Conservation (phyloP, 92 coral and sea anemone species). For the Pocillopora grandis region DNA sequence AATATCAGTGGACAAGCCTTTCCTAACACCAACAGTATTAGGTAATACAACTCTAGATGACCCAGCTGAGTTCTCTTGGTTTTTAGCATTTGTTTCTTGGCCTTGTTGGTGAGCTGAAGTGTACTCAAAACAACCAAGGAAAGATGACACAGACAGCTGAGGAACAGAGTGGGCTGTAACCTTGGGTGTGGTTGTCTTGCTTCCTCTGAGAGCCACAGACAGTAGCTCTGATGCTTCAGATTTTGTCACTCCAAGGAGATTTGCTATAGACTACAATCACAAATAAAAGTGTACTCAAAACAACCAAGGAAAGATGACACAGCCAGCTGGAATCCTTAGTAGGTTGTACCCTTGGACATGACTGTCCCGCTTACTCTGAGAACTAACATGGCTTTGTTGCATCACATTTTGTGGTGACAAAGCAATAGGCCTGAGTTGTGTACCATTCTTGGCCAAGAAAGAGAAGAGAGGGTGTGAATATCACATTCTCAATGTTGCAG, state of each 20-base stretch:
- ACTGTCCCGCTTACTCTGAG: conserved; percentile 47
- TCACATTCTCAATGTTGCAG: too few relatives aligned
- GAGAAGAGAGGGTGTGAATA: too few relatives aligned
- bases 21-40: conserved; percentile 50
- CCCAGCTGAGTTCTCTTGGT: conserved; percentile 36
- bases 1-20: conserved; percentile 78
- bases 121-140: conserved; percentile 92
- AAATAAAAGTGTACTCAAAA: conserved; percentile 61
- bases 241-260: conserved; percentile 75
- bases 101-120: conserved; percentile 19
- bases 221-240: conserved; percentile 83
- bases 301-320: conserved; percentile 87
- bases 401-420: conserved; percentile 84
- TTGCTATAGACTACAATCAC: conserved; percentile 63
- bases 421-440: conserved; percentile 53
- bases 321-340: conserved; percentile 34
- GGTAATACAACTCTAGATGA: conserved; percentile 47
- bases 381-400: conserved; percentile 60
- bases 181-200: conserved; percentile 21
- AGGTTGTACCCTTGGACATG: conserved; percentile 20
- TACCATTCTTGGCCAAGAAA: too few relatives aligned
- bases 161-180: conserved; percentile 29
- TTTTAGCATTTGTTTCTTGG: conserved; percentile 3
- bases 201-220: conserved; percentile 39
- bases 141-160: conserved; percentile 64